Evolutionary conservation across 1,140 invertebrate species (phyloP).

Genomic region (Drosophila triauraria): DNA sequence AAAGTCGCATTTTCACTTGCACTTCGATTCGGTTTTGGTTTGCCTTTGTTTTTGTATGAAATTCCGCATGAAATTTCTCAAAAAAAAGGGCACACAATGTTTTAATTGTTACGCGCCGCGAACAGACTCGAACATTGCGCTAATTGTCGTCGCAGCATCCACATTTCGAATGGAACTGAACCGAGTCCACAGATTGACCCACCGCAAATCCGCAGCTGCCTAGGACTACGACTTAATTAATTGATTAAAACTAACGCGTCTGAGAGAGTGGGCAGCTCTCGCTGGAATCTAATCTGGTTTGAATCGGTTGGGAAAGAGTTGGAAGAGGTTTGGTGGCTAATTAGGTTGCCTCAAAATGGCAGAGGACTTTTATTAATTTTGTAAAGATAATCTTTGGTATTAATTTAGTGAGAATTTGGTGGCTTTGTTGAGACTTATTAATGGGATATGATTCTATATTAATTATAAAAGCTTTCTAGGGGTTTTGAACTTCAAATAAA

Average conservation of each 20-base stretch:
- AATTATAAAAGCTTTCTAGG: background rate
- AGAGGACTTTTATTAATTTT: background rate
- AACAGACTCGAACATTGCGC: slow-evolving; percentile 36
- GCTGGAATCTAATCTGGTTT: slow-evolving; percentile 26
- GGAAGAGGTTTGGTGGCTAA: background rate
- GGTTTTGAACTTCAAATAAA: background rate
- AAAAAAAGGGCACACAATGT: slow-evolving; percentile 19
- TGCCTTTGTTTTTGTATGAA: background rate
- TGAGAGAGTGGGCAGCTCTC: slow-evolving; percentile 10
- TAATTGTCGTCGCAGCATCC: slow-evolving; percentile 79
- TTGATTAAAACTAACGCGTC: slow-evolving; percentile 71
- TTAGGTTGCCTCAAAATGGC: background rate
- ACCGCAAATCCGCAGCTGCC: slow-evolving; percentile 34
- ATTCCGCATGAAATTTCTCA: slow-evolving; percentile 1
- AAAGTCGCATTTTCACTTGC: slow-evolving; percentile 52
- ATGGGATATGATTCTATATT: background rate
- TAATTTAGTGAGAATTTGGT: background rate
- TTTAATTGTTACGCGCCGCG: slow-evolving; percentile 46
- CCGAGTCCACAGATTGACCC: slow-evolving; percentile 13
- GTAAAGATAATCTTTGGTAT: background rate
- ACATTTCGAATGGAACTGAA: slow-evolving; percentile 74
- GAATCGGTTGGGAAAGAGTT: slow-evolving; percentile 14
- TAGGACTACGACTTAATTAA: slow-evolving; percentile 70
- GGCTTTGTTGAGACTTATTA: background rate
- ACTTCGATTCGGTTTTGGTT: slow-evolving; percentile 10